These are phyloP conservation scores for Tinamus major DNA, from an alignment of 2,797 vertebrate species.

Conservation along the genomic window DNA sequence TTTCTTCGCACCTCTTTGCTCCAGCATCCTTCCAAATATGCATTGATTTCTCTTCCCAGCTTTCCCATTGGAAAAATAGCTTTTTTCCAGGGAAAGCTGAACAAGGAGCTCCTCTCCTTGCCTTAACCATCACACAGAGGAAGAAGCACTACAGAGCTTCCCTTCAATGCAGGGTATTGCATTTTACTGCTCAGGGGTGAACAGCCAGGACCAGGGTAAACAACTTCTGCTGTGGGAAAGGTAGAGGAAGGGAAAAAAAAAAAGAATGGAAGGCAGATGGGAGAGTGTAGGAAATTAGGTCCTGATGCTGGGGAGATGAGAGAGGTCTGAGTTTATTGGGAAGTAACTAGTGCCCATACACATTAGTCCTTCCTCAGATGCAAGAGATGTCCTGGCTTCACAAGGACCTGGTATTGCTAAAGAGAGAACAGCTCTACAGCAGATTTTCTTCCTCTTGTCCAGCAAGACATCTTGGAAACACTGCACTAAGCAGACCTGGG, in stretches of 20 bases:
- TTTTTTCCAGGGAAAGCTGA: background rate
- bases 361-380: background rate
- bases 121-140: background rate
- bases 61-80: background rate
- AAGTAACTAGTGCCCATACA: background rate
- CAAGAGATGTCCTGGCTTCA: background rate
- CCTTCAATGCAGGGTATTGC: background rate
- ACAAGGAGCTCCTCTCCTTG: background rate
- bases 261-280: background rate
- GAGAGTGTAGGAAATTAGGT: background rate
- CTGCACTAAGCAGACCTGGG: background rate
- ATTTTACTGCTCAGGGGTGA: background rate
- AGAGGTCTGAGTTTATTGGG: background rate
- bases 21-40: background rate
- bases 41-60: background rate
- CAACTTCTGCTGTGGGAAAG: background rate
- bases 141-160: background rate
- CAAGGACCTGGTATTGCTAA: background rate
- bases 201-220: background rate
- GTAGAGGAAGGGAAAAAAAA: accelerated
- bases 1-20: background rate
- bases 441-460: background rate
- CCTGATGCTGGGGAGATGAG: background rate
- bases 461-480: background rate
- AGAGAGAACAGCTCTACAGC: background rate